A percentile compares a stretch with the other conserved stretches of the same genome.
Conservation (phyloP, 2,888 invertebrate genomes). For the Endotricha flammealis region DNA sequence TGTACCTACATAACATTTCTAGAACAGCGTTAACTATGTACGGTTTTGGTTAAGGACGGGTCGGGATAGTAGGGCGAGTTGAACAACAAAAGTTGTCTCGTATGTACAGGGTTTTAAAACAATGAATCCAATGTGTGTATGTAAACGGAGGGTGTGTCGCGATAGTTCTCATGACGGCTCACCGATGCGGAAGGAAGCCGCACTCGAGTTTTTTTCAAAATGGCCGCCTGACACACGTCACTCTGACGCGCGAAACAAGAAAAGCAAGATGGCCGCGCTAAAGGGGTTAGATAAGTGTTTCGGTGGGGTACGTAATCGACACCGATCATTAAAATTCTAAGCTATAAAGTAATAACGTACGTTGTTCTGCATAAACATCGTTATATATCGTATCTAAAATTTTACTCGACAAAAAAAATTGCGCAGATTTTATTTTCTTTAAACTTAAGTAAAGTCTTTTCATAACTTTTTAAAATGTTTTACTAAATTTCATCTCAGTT, state of each 20-base stretch:
- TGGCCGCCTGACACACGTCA: conserved; percentile 71
- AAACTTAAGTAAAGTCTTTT: too few species aligned
- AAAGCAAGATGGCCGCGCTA: conserved; percentile 65
- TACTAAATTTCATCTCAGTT: neutral
- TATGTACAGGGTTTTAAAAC: conserved; percentile 67
- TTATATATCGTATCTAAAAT: too few species aligned
- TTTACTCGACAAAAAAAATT: too few species aligned
- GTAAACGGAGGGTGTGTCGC: conserved; percentile 67
- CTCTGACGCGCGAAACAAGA: conserved; percentile 56
- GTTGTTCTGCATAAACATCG: too few species aligned
- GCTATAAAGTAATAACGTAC: neutral
- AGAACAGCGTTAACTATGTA: too few species aligned
- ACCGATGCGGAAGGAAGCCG: conserved; percentile 75
- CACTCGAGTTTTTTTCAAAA: conserved; percentile 74
- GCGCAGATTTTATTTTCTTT: too few species aligned
- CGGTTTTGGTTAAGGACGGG: conserved; percentile 11
- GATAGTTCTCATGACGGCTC: conserved; percentile 71
- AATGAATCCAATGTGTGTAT: conserved; percentile 73
- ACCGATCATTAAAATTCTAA: conserved; percentile 22
- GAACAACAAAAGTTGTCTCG: conserved; percentile 65
- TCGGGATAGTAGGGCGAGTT: conserved; percentile 43
- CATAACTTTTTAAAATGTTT: too few species aligned
- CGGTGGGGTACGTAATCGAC: conserved; percentile 27
- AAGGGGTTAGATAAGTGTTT: conserved; percentile 49
- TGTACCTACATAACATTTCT: too few species aligned